Conservation (phyloP, 2,797 vertebrate genomes). For the Pseudotriccus pelzelni region DNA sequence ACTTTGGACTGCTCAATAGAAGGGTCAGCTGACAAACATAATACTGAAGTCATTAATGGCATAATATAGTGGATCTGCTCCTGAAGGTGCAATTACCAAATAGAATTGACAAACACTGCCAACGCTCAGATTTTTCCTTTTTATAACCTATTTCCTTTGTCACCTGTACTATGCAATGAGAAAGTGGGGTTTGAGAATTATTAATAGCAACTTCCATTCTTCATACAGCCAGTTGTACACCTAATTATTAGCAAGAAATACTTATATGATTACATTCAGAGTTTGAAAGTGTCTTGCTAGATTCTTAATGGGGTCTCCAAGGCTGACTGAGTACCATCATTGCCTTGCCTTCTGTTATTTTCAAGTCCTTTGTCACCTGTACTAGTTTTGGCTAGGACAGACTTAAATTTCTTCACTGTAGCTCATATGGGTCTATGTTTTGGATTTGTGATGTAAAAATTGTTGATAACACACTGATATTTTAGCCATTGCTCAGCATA, state of each 20-base stretch:
- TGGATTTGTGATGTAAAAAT: not conserved
- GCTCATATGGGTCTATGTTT: accelerated
- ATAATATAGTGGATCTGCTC: not conserved
- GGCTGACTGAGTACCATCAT: not conserved
- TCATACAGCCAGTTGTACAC: not conserved
- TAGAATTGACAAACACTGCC: not conserved
- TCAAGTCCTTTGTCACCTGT: not conserved
- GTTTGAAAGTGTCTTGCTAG: not conserved
- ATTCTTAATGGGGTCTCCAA: not conserved
- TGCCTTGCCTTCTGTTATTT: not conserved
- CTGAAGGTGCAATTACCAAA: not conserved
- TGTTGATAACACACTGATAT: not conserved
- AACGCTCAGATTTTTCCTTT: not conserved
- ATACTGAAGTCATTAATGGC: not conserved
- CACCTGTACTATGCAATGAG: not conserved
- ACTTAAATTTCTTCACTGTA: not conserved
- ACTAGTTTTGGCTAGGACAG: not conserved
- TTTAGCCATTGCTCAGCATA: not conserved
- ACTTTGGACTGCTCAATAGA: not conserved
- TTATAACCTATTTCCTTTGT: not conserved
- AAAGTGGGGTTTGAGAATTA: not conserved
- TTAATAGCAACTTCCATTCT: not conserved
- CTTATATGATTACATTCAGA: not conserved
- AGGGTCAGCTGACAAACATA: not conserved
- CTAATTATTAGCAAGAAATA: not conserved